A percentile compares a stretch with the other conserved stretches of the same genome.
Conservation (phyloP, 1,140 invertebrate genomes). For the Hermetia illucens region DNA sequence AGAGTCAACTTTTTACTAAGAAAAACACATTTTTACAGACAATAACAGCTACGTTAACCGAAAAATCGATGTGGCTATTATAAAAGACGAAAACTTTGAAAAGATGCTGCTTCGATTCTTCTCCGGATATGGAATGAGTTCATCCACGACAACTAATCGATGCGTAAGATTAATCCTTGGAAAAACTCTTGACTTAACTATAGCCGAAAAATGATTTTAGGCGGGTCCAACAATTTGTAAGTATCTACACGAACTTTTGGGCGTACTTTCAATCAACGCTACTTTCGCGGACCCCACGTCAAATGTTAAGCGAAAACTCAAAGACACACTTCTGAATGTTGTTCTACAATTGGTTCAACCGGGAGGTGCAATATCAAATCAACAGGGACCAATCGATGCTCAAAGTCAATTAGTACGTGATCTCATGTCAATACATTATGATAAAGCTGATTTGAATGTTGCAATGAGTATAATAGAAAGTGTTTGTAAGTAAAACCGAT, state of each 20-base stretch:
- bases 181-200: neutral
- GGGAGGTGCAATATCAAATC: constrained; percentile 50
- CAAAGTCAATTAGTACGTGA: constrained; percentile 59
- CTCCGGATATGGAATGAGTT: constrained; percentile 45
- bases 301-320: constrained; percentile 45
- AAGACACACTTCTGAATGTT: constrained; percentile 52
- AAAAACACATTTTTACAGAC: neutral
- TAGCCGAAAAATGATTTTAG: constrained; percentile 28
- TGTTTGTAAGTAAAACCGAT: constrained; percentile 43
- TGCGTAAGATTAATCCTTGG: constrained; percentile 16
- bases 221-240: constrained; percentile 65
- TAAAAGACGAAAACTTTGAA: constrained; percentile 55
- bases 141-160: constrained; percentile 23
- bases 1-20: constrained; percentile 10
- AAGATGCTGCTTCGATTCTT: constrained; percentile 56
- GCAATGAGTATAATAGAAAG: constrained; percentile 61
- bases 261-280: constrained; percentile 52
- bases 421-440: constrained; percentile 48
- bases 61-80: constrained; percentile 43
- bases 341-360: constrained; percentile 55
- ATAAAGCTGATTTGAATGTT: constrained; percentile 51
- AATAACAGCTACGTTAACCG: constrained; percentile 5
- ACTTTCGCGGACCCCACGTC: constrained; percentile 37
- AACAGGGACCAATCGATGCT: constrained; percentile 67
- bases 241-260: constrained; percentile 55